Percentiles rank a stretch among this genome's conserved stretches.
phyloP scores from a whole-genome alignment of 2,113 vertebrate species.

The Ornithorhynchus anatinus region DNA sequence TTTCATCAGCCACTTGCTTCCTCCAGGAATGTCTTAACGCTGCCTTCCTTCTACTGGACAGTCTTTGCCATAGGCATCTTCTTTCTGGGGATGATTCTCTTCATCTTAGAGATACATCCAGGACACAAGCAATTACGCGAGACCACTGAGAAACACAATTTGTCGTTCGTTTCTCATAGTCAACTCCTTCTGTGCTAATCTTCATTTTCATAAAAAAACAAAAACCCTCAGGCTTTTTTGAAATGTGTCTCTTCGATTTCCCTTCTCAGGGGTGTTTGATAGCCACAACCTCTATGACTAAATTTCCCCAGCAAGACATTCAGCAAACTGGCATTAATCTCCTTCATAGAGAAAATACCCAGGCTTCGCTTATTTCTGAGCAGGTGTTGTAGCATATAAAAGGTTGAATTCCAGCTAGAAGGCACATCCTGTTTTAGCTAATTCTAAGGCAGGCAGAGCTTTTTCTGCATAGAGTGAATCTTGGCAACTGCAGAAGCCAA shows the following conservation, averaged over 20 bases:
- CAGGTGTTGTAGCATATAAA: neutral
- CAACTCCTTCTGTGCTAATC: too few species aligned
- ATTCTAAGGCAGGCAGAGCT: neutral
- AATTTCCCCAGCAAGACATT: neutral
- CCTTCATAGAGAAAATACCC: neutral
- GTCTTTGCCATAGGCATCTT: neutral
- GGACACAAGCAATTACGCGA: neutral
- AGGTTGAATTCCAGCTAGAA: neutral
- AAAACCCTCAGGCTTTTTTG: neutral
- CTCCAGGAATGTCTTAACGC: neutral
- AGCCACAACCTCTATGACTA: neutral
- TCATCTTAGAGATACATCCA: neutral
- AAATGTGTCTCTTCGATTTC: neutral
- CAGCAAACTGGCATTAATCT: neutral
- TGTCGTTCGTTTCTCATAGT: neutral
- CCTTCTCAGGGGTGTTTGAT: neutral
- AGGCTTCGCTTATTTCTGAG: neutral
- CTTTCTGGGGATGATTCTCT: neutral
- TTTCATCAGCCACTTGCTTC: neutral
- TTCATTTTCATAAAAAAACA: too few species aligned
- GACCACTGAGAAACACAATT: neutral
- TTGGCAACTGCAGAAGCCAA: slow-evolving; percentile 8
- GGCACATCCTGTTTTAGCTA: neutral
- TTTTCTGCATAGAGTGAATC: neutral
- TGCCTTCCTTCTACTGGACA: neutral